Base-by-base conservation (phyloP, 2,888 invertebrate genomes). In the Cacoxenus indagator region DNA sequence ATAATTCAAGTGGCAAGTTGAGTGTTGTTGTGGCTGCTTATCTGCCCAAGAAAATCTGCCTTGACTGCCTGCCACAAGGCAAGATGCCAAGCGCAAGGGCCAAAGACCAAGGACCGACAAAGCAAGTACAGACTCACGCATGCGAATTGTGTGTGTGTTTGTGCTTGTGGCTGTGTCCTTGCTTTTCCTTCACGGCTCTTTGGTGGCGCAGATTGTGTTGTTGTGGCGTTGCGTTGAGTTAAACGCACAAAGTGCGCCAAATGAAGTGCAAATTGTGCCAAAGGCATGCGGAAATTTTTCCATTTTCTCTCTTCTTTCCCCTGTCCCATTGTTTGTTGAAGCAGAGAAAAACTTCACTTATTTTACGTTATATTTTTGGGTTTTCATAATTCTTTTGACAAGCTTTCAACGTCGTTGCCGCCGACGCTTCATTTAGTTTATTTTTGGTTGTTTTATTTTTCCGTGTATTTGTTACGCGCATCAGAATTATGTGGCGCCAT, bases 251-350 rank as follows among this genome's bases (percentile, higher is more conserved):
- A 64, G 46, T 45, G 64, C 64, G 70, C 75, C 71, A 78, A 82
- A 82, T 79, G 78, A 74, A 78, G 79, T 79, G 81, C 79, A 82
- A 79, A 77, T 79, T 78, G 77, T 74, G 75, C 75, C 73, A 67
- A 69, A 64, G 74, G 71, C 73, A 65, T 57, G 68, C 74, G 22
- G 51, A 22, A 19, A 51, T 51, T 27, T 27, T 24, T n/a, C 6
- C 27, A 14, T 55, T 27, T 55, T 17, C 11, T 19, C n/a, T 24
- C 17, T 26, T 0, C 11, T 54, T 37, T 14, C 26, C 9, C n/a
- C 27, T 57, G 19, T 55, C 27, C 45, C 45, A n/a, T 27, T 61
- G 37, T 48, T n/a, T 48, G 4, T 29, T 67, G 27, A n/a, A n/a
- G n/a, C n/a, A n/a, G n/a, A n/a, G n/a, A n/a, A n/a, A n/a, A n/a